Percentiles rank a stretch among this genome's conserved stretches.
These are phyloP conservation scores for Macaca mulatta DNA, from an alignment of 2,113 vertebrate species.

Conservation along the genomic window DNA sequence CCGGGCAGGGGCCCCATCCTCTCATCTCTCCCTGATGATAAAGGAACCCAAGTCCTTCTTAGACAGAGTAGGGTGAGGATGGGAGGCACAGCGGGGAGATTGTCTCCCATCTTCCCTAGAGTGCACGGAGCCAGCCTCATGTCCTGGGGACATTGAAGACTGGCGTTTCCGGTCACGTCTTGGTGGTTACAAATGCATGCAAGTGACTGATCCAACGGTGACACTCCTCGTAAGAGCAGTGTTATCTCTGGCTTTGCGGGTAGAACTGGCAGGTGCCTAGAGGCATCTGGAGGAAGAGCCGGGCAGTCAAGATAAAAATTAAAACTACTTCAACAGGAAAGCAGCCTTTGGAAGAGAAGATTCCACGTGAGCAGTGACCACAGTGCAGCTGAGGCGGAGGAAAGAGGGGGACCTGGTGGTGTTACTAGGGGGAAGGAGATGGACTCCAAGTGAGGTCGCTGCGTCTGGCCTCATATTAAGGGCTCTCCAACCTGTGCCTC, in stretches of 20 bases:
- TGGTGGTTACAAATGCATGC: not conserved
- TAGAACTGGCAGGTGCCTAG: not conserved
- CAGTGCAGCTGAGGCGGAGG: not conserved
- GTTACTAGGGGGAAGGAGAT: too few species aligned
- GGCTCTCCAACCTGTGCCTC: rapidly evolving
- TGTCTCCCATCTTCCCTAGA: too few species aligned
- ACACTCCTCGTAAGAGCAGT: not conserved
- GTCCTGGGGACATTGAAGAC: not conserved
- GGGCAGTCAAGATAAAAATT: not conserved
- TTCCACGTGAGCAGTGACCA: not conserved
- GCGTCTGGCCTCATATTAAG: not conserved
- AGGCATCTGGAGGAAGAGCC: too few species aligned
- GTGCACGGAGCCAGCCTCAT: not conserved
- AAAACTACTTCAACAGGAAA: not conserved
- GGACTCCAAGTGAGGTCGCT: not conserved
- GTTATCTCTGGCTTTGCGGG: not conserved
- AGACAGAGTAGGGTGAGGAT: rapidly evolving
- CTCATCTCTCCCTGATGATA: not conserved
- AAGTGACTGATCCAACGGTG: not conserved
- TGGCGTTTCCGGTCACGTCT: not conserved
- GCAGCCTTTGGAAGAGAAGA: not conserved
- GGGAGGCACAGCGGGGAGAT: not conserved
- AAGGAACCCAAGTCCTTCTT: not conserved
- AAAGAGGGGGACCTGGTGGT: too few species aligned
- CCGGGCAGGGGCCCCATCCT: not conserved